phyloP scores from a whole-genome alignment of 2,797 vertebrate genomes.

The Linurgus olivaceus region DNA sequence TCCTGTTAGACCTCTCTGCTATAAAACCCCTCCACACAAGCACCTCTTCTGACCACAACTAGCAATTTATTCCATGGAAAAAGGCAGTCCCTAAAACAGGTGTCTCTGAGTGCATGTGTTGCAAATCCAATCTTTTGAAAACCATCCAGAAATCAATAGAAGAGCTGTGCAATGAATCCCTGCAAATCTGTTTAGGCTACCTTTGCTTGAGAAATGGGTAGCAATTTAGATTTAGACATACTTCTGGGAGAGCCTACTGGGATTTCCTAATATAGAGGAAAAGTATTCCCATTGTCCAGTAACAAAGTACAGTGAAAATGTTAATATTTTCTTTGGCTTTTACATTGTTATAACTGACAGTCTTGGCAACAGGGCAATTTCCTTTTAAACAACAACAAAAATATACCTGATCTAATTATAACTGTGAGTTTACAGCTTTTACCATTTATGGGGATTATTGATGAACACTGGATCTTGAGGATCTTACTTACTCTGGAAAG shows the following conservation, averaged over 20 bases:
- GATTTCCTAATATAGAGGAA: conserved; percentile 44
- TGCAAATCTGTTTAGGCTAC: neutral
- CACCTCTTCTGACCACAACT: neutral
- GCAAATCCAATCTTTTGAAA: neutral
- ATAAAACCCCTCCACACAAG: neutral
- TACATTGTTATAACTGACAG: conserved; percentile 69
- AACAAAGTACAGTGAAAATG: conserved; percentile 67
- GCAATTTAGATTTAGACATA: neutral
- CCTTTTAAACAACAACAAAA: conserved; percentile 65
- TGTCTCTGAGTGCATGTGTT: neutral
- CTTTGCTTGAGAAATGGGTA: neutral
- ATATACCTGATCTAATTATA: conserved; percentile 73
- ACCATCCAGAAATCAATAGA: neutral
- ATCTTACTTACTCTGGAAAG: conserved; percentile 25
- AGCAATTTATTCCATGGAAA: neutral
- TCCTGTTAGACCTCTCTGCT: neutral
- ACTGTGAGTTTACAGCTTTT: conserved; percentile 58
- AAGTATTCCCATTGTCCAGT: conserved; percentile 52
- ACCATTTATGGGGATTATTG: conserved; percentile 54
- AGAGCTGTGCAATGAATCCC: neutral
- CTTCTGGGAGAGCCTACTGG: neutral
- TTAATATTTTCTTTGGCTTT: conserved; percentile 70
- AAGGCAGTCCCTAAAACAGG: neutral
- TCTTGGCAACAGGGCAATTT: conserved; percentile 56
- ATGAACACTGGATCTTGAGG: conserved; percentile 16